phyloP scores from a whole-genome alignment of 2,888 invertebrate genomes.

The Ptychoptera contaminata region DNA sequence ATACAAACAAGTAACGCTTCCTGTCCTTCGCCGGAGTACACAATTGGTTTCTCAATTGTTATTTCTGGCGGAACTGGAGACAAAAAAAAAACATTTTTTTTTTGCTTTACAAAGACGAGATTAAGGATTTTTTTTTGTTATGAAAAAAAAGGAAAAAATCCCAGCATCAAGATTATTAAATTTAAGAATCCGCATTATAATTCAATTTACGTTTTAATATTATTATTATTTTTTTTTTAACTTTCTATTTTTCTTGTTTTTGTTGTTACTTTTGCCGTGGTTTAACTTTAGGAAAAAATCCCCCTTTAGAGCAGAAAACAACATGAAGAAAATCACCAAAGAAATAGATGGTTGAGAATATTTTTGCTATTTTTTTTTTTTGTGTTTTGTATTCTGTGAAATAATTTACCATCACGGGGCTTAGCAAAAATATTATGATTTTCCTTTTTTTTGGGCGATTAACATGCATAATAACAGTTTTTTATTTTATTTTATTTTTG shows the following conservation, averaged over 20 bases:
- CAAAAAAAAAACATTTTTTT: not conserved
- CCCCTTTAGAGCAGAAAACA: no score
- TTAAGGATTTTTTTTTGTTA: constrained; percentile 3
- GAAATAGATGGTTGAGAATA: no score
- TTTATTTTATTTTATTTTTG: no score
- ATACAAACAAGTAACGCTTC: constrained; percentile 42
- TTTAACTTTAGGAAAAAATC: no score
- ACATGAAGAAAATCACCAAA: no score
- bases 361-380: no score
- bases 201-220: not conserved
- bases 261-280: no score
- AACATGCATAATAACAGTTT: not conserved
- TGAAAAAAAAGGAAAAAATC: not conserved
- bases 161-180: not conserved
- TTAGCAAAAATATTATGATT: not conserved
- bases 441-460: not conserved
- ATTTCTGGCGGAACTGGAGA: constrained; percentile 12
- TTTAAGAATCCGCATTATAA: not conserved
- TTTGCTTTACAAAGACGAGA: not conserved
- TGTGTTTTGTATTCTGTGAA: no score
- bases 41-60: constrained; percentile 34
- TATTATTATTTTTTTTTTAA: not conserved
- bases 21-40: constrained; percentile 40
- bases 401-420: no score
- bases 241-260: not conserved